Evolutionary conservation across 2,113 vertebrate species (phyloP), one percentile per base, ranked within the genome.

Genomic region (Mesoclemmys tuberculata): DNA sequence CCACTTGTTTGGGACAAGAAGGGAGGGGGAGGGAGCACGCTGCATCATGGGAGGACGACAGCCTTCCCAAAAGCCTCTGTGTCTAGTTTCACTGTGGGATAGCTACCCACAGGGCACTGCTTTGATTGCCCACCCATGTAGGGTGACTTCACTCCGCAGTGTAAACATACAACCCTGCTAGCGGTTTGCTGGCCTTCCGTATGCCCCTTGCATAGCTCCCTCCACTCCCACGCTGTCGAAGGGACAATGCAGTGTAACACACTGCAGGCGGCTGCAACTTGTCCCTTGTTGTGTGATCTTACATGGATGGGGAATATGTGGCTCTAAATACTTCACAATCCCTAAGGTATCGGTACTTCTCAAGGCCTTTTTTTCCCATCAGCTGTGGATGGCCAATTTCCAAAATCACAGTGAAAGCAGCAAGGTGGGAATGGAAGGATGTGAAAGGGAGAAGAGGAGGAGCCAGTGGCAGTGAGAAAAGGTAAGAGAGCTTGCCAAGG

Each of bases 181-280:
- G 81, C n/a, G 21, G 29, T 87, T 87, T 22, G 78, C 31, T 8
- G 12, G 44, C 27, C 18, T 3, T 27, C 31, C 4, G 10, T 19
- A 18, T 12, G 16, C 41, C 49, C 71, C n/a, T 31, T 82, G 51
- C 7, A 58, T 48, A 85, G 35, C 3, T 93, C 13, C 35, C 58
- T 13, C 35, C 35, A 87, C 4, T 10, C 46, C 24, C 41, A 29
- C 2, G 38, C 22, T 51, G 82, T 3, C 19, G 81, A 46, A 81
- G 26, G 1, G 2, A 5, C 9, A 26, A 0, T 0, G 8, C 0
- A 0, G 0, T 2, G 7, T 3, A 19, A 11, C 68, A 13, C 0
- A 9, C 26, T 80, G 5, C 6, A 71, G 31, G n/a, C 29, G 14
- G 61, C 31, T 68, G 61, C 12, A 35, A 68, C n/a, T 6, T 9